Base-by-base conservation (phyloP, 2,113 vertebrate species). In the Sander lucioperca region DNA sequence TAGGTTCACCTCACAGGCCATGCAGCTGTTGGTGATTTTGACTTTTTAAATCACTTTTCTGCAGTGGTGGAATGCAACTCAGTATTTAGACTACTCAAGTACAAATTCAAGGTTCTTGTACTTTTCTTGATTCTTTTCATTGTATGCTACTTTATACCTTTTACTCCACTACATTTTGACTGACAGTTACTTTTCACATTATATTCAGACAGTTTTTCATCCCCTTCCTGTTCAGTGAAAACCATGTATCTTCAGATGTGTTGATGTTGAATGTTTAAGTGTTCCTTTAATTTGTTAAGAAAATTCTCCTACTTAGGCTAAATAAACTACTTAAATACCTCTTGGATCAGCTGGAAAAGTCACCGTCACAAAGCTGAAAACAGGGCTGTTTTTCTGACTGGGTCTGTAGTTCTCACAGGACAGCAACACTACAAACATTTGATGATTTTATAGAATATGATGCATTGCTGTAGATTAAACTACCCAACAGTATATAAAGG, bases 1-100 rank as follows among this genome's bases (percentile, higher is more conserved):
- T 96, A 80, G 70, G 73, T 6, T 75, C 15, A n/a, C n/a, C 43
- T 61, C 11, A 13, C 9, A 14, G 23, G 12, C n/a, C 10, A 3
- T 6, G 15, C 10, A 45, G 3, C 6, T 67, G 25, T 7, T 21
- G 2, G 13, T 2, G 1, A 74, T 61, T 51, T 0, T 36, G 36
- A 25, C 2, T 39, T 61, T 9, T 27, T 30, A 61, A 67, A 25
- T 70, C 2, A 61, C 1, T 19, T 50, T 18, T 25, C 43, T 61
- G 15, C 6, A 61, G 27, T 10, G 16, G 27, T 61, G 58, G 16
- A 61, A 25, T n/a, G 19, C 4, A 54, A 11, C 21, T 54, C 1
- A 54, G 36, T 39, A 39, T 39, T 39, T 36, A 36, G 6, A 57
- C 54, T 15, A 15, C 56, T 58, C 10, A 19, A 33, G 58, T 61